Evolutionary conservation across 2,113 vertebrate genomes (phyloP).

Genomic region (Notothenia coriiceps): DNA sequence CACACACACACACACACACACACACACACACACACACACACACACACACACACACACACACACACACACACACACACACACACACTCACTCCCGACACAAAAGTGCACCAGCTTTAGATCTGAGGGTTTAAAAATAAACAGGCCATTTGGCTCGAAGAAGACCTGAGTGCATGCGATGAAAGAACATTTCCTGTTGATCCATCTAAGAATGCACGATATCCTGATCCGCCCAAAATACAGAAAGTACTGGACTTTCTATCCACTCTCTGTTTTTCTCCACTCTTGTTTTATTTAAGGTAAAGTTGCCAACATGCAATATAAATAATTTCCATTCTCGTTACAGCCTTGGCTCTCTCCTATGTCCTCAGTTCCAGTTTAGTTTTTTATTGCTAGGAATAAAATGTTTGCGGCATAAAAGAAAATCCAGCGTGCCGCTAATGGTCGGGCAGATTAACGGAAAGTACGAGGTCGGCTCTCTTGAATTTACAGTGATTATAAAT

Average conservation of each 20-base stretch:
- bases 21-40: no score
- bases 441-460: conserved; percentile 59
- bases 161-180: background rate
- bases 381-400: background rate
- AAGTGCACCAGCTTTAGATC: background rate
- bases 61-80: no score
- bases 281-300: background rate
- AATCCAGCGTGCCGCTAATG: conserved; percentile 44
- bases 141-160: background rate
- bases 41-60: no score
- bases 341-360: background rate
- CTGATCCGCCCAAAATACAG: no score
- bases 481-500: conserved; percentile 63
- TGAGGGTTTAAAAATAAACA: background rate
- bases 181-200: background rate
- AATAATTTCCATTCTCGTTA: conserved; percentile 1
- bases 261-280: no score
- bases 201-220: no score
- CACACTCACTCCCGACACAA: no score
- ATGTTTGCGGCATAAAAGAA: conserved; percentile 18
- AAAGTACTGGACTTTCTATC: background rate
- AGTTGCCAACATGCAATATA: background rate
- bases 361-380: background rate
- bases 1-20: no score
- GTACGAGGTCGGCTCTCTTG: conserved; percentile 36